Evolutionary conservation across 2,797 vertebrate genomes (phyloP).

Genomic region (Phataginus tricuspis): DNA sequence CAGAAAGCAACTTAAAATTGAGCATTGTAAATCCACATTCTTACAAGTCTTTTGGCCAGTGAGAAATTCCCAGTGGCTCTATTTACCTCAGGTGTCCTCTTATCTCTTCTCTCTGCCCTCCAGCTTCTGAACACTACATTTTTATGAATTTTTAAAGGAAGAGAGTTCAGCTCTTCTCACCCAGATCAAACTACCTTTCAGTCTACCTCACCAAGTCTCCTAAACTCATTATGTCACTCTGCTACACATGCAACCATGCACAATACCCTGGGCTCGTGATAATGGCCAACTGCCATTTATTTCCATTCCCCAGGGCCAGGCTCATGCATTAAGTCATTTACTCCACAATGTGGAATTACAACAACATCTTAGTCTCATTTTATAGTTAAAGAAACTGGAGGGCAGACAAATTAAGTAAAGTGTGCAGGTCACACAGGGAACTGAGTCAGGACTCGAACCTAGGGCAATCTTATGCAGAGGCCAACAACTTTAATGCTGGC

Average conservation of each 20-base stretch:
- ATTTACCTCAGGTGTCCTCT: background rate
- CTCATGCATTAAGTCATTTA: background rate
- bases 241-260: background rate
- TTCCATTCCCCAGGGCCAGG: background rate
- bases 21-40: background rate
- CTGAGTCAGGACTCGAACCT: background rate
- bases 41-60: background rate
- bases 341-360: background rate
- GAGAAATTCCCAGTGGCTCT: constrained; percentile 16
- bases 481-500: background rate
- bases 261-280: background rate
- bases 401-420: background rate
- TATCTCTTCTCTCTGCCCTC: background rate
- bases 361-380: background rate
- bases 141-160: constrained; percentile 15
- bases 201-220: background rate
- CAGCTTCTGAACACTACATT: background rate
- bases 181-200: background rate
- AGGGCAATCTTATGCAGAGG: background rate
- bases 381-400: background rate
- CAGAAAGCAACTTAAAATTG: background rate
- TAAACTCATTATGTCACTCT: background rate
- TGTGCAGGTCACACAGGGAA: background rate
- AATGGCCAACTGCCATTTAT: background rate
- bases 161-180: background rate